Evolutionary conservation across 2,113 vertebrate species (phyloP).

Genomic region (Nothoprocta perdicaria): DNA sequence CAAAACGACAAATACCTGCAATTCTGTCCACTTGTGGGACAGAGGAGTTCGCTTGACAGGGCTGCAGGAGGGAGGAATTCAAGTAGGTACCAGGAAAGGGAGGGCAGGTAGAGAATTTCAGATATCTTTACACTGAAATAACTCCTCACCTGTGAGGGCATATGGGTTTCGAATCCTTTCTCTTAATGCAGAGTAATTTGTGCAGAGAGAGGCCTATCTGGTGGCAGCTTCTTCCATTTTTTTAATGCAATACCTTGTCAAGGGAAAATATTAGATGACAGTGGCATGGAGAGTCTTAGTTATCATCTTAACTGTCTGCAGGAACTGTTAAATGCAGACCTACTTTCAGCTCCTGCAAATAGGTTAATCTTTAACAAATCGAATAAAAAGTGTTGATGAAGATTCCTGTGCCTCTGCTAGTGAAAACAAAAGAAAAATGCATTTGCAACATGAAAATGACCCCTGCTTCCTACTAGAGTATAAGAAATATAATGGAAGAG

Average conservation of each 20-base stretch:
- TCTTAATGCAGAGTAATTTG: background rate
- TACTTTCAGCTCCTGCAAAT: background rate
- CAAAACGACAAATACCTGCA: constrained; percentile 19
- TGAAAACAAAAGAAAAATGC: background rate
- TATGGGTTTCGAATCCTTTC: background rate
- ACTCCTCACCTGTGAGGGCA: background rate
- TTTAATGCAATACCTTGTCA: background rate
- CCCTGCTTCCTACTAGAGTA: background rate
- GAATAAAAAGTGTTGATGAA: background rate
- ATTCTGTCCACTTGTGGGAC: background rate
- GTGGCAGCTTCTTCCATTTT: background rate
- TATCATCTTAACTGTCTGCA: background rate
- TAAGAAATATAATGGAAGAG: background rate
- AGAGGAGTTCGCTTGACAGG: background rate
- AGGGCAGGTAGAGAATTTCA: background rate
- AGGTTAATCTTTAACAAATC: background rate
- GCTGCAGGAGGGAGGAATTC: fast-evolving
- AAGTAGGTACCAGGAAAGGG: background rate
- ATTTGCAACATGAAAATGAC: background rate
- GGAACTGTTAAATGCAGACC: background rate
- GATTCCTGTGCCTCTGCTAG: background rate
- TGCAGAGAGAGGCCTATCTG: background rate
- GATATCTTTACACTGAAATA: background rate
- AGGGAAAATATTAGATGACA: background rate
- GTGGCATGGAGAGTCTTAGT: background rate